Evolutionary conservation across 2,888 invertebrate genomes (phyloP), one percentile per base, ranked within the genome.

Genomic region (Tetragonula carbonaria): DNA sequence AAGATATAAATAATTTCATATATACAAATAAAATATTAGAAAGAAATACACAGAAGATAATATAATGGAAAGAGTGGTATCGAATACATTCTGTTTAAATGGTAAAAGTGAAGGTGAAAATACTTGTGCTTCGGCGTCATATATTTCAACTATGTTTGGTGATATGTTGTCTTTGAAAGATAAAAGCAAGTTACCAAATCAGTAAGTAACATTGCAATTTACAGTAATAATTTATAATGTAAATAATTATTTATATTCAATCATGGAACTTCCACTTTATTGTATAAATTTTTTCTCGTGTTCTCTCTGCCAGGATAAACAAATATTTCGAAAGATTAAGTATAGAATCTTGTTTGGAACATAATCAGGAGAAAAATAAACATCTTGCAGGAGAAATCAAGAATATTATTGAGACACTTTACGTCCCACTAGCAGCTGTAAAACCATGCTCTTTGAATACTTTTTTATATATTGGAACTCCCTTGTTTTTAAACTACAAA

Each of bases 391-490:
- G 86, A 74, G 80, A 70, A 70, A 80, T 89, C 51, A 51, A 38
- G 8, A 85, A 65, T 68, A 63, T 89, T 78, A 80, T 89, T 55
- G 16, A 14, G 62, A 57, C 59, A 8, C 51, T 87, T 38, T 50
- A 78, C 3, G n/a, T 45, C 8, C 8, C 8, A 1, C 8, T 71
- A 59, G 73, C 80, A 8, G 14, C 87, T n/a, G 72, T 90, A 23
- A 77, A 90, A 73, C 84, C 88, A 18, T 18, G n/a, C 51, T 78
- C 59, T 14, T 28, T 33, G 11, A 18, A 80, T 8, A 38, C 21
- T 67, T 77, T 88, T 66, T 72, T 90, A 66, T 80, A 88, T 50
- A 28, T 90, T 21, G 85, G 74, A 62, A 90, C 83, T 53, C 82
- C 85, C 59, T 71, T 90, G 66, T 90, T 81, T 74, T 45, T 88